These are phyloP conservation scores for Parauchenoglanis punctatus DNA, from an alignment of 2,797 vertebrate species.

Conservation along the genomic window DNA sequence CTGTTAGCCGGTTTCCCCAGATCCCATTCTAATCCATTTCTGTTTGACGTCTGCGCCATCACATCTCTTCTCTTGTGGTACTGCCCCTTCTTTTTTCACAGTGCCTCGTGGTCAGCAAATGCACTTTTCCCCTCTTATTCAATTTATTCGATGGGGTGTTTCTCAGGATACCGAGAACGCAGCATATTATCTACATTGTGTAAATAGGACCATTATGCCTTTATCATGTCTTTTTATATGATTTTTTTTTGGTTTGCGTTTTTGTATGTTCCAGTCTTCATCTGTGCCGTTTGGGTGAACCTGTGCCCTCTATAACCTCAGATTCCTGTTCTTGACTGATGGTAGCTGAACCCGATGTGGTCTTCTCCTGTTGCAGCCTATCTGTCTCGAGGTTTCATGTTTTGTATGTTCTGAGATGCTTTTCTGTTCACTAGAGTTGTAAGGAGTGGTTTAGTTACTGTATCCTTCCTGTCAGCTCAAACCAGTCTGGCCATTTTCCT, in stretches of 20 bases:
- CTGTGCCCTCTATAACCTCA: background rate
- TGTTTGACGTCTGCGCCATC: background rate
- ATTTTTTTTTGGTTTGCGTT: background rate
- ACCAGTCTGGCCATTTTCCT: background rate
- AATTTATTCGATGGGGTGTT: background rate
- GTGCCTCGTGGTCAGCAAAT: background rate
- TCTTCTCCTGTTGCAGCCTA: background rate
- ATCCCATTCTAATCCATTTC: background rate
- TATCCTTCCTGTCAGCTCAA: background rate
- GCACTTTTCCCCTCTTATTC: background rate
- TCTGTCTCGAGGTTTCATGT: background rate
- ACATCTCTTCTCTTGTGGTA: background rate
- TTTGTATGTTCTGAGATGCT: background rate
- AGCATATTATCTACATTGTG: background rate
- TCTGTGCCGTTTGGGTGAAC: background rate
- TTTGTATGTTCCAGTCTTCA: background rate
- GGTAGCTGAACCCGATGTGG: background rate
- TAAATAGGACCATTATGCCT: background rate
- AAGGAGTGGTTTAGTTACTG: background rate
- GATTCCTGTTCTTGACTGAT: background rate
- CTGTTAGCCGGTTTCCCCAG: conserved; percentile 10
- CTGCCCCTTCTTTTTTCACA: background rate
- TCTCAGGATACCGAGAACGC: background rate
- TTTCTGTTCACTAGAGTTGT: background rate
- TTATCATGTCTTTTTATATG: background rate